Conservation (phyloP, 2,113 vertebrate genomes). For the Nematolebias whitei region DNA sequence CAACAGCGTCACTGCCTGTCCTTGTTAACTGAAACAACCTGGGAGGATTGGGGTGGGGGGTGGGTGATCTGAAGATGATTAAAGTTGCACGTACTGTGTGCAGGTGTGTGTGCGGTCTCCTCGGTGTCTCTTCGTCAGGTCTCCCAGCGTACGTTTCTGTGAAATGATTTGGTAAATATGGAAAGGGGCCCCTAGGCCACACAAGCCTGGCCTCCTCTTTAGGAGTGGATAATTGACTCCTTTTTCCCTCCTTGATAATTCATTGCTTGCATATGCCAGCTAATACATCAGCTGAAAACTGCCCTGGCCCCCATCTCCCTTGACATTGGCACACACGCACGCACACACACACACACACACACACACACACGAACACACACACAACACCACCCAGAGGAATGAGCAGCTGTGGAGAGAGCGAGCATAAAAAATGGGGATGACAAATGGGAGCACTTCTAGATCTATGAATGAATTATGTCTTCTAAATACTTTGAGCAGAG, state of each 20-base stretch:
- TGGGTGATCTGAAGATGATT: conserved; percentile 19
- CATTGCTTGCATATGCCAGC: conserved; percentile 99
- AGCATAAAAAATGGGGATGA: conserved; percentile 83
- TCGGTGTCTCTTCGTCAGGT: conserved; percentile 47
- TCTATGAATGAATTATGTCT: conserved; percentile 98
- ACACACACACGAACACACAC: conserved; percentile 32
- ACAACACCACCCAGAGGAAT: conserved; percentile 75
- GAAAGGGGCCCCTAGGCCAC: conserved; percentile 92
- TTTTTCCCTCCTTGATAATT: conserved; percentile 93
- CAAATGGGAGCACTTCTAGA: conserved; percentile 91
- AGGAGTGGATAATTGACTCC: conserved; percentile 99
- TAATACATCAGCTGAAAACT: conserved; percentile 93
- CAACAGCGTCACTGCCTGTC: conserved; percentile 63
- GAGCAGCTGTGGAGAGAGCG: conserved; percentile 70
- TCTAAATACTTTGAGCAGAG: conserved; percentile 94
- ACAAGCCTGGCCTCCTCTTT: conserved; percentile 91
- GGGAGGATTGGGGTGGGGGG: neutral
- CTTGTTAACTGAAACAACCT: conserved; percentile 22
- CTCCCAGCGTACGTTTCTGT: conserved; percentile 74
- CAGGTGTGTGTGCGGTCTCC: conserved; percentile 17
- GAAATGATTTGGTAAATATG: conserved; percentile 93
- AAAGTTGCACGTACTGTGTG: conserved; percentile 10
- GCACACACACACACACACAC: conserved; percentile 32
- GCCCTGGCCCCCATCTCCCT: conserved; percentile 71
- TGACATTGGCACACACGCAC: conserved; percentile 41